Percentiles rank a stretch among this genome's conserved stretches.
These are phyloP conservation scores for Limonius californicus DNA, from an alignment of 1,140 invertebrate species.

Conservation along the genomic window DNA sequence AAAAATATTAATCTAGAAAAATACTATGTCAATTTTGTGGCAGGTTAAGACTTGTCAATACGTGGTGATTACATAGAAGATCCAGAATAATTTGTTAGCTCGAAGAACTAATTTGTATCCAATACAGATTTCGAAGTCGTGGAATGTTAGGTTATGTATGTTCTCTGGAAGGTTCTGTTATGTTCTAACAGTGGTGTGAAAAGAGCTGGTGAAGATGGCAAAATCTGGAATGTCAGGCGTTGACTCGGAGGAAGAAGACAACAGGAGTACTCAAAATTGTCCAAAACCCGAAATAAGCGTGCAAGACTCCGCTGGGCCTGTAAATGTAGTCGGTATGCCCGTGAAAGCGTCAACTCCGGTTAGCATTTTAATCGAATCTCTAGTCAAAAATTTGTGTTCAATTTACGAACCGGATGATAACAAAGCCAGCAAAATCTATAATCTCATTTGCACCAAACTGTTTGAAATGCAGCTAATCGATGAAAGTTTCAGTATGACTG, in stretches of 20 bases:
- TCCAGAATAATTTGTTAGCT: too few relatives aligned
- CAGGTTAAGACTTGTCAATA: too few relatives aligned
- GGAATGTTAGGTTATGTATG: too few relatives aligned
- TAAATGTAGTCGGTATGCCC: not conserved
- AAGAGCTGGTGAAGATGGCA: conserved; percentile 12
- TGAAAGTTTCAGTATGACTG: conserved; percentile 59
- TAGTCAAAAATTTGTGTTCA: conserved; percentile 60
- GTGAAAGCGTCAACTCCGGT: conserved; percentile 48
- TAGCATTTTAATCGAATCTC: conserved; percentile 60
- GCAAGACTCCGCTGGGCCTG: not conserved
- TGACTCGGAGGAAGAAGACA: not conserved
- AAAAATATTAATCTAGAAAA: too few relatives aligned
- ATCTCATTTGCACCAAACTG: conserved; percentile 61
- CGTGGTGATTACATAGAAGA: too few relatives aligned
- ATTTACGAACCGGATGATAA: conserved; percentile 56
- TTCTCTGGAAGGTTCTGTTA: too few relatives aligned
- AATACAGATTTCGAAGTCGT: too few relatives aligned
- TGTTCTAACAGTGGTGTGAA: too few relatives aligned
- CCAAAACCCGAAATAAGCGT: not conserved
- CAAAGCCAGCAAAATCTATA: conserved; percentile 56
- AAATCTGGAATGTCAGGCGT: conserved; percentile 24
- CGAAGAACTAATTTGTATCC: too few relatives aligned
- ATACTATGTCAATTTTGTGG: too few relatives aligned
- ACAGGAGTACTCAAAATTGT: not conserved
- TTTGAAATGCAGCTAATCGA: conserved; percentile 64